Conservation (phyloP, 1,140 invertebrate genomes). For the Marisa cornuarietis region DNA sequence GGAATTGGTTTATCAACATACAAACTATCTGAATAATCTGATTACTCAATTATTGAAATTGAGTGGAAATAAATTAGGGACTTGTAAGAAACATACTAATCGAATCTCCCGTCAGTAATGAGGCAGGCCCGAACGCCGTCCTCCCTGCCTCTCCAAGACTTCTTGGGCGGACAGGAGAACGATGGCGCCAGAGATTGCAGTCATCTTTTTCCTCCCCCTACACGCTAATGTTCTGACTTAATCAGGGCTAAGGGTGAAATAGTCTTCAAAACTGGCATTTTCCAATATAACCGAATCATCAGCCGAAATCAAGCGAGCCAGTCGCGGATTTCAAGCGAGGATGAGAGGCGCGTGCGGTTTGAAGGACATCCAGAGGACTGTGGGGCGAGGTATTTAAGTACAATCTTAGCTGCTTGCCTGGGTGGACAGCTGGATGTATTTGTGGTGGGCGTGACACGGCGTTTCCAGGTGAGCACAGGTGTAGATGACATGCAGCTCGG, state of each 20-base stretch:
- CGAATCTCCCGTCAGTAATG: conserved; percentile 33
- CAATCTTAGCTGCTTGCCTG: no score
- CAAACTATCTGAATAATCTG: conserved; percentile 53
- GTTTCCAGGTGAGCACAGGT: no score
- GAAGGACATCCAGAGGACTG: no score
- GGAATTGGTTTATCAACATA: conserved; percentile 54
- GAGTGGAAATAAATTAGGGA: conserved; percentile 55
- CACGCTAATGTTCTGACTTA: conserved; percentile 24
- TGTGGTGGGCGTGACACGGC: no score
- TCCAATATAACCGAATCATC: conserved; percentile 19
- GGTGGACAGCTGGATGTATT: no score
- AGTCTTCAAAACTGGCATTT: conserved; percentile 26
- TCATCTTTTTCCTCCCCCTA: conserved; percentile 1
- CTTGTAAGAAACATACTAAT: conserved; percentile 53
- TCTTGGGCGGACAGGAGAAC: neutral
- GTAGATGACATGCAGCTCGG: no score
- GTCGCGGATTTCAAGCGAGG: neutral
- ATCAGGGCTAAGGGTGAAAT: conserved; percentile 30
- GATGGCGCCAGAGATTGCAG: conserved; percentile 22
- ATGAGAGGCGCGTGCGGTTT: no score
- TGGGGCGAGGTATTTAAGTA: no score
- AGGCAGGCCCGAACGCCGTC: neutral
- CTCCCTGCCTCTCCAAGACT: neutral
- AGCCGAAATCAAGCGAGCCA: neutral
- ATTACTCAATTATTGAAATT: conserved; percentile 54